Conservation (phyloP, 2,797 vertebrate species). For the Cyclura pinguis region DNA sequence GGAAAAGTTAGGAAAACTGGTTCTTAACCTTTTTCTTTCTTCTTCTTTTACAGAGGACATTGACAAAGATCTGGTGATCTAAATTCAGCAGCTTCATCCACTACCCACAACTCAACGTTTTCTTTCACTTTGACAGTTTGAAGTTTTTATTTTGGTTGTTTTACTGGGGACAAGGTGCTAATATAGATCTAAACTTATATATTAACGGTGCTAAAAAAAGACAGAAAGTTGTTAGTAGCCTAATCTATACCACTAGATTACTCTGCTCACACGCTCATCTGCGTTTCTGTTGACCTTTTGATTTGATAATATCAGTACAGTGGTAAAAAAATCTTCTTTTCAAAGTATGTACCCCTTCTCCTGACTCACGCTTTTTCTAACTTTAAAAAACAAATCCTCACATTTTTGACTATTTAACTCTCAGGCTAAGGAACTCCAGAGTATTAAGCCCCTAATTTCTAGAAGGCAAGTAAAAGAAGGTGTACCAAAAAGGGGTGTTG, state of each 20-base stretch:
- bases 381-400: slow-evolving; percentile 48
- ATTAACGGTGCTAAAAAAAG: slow-evolving; percentile 92
- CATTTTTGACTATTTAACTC: slow-evolving; percentile 18
- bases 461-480: slow-evolving; percentile 48
- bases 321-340: slow-evolving; percentile 42
- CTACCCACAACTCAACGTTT: slow-evolving; percentile 75
- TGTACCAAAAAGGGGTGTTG: slow-evolving; percentile 57
- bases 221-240: slow-evolving; percentile 68
- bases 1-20: rapidly evolving
- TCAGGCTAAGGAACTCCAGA: slow-evolving; percentile 50
- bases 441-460: slow-evolving; percentile 33
- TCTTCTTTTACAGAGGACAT: slow-evolving; percentile 93
- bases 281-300: slow-evolving; percentile 17
- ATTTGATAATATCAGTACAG: slow-evolving; percentile 15
- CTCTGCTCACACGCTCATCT: slow-evolving; percentile 61
- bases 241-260: slow-evolving; percentile 68
- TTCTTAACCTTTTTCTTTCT: slow-evolving; percentile 55
- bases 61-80: slow-evolving; percentile 96
- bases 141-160: slow-evolving; percentile 77
- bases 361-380: neutral
- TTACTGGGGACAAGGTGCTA: slow-evolving; percentile 91
- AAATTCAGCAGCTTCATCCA: slow-evolving; percentile 70
- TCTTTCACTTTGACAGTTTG: slow-evolving; percentile 73
- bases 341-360: neutral
- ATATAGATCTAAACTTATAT: slow-evolving; percentile 87